phyloP scores from a whole-genome alignment of 2,888 invertebrate species.

The Diaperis boleti region DNA sequence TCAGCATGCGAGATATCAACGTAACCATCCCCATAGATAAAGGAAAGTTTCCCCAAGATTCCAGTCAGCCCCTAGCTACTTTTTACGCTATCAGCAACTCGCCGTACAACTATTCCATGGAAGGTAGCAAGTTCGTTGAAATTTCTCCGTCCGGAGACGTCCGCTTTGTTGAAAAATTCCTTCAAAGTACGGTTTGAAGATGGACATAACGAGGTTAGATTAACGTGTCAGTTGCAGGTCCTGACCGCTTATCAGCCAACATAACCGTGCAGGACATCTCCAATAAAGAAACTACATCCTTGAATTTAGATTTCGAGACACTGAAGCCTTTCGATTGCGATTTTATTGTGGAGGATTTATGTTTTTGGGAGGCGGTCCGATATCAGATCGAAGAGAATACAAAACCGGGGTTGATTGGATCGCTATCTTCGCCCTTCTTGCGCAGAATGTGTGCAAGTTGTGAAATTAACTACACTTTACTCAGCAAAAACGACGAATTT shows the following conservation, averaged over 20 bases:
- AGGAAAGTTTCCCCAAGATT: slow-evolving; percentile 48
- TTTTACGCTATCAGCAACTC: slow-evolving; percentile 20
- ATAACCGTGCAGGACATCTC: slow-evolving; percentile 54
- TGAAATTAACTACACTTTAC: slow-evolving; percentile 65
- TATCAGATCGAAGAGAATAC: slow-evolving; percentile 58
- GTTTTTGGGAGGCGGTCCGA: slow-evolving; percentile 60
- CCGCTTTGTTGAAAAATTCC: slow-evolving; percentile 26
- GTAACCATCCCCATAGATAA: slow-evolving; percentile 56
- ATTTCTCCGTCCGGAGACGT: slow-evolving; percentile 31
- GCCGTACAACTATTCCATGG: slow-evolving; percentile 18
- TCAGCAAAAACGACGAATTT: slow-evolving; percentile 34
- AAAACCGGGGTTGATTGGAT: slow-evolving; percentile 54
- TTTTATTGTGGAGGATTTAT: slow-evolving; percentile 58
- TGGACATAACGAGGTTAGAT: slow-evolving; percentile 7
- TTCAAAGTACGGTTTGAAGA: slow-evolving; percentile 13
- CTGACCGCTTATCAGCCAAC: slow-evolving; percentile 46
- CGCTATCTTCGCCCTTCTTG: slow-evolving; percentile 58
- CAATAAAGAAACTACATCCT: slow-evolving; percentile 46
- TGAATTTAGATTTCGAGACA: slow-evolving; percentile 53
- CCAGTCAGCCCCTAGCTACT: slow-evolving; percentile 44
- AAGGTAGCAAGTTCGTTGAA: slow-evolving; percentile 1
- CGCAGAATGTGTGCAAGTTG: slow-evolving; percentile 67
- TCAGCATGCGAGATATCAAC: slow-evolving; percentile 59
- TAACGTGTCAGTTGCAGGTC: slow-evolving; percentile 34
- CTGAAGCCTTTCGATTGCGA: slow-evolving; percentile 56